Base-by-base conservation (phyloP, 2,888 invertebrate species). In the Cryptocephalus primarius region DNA sequence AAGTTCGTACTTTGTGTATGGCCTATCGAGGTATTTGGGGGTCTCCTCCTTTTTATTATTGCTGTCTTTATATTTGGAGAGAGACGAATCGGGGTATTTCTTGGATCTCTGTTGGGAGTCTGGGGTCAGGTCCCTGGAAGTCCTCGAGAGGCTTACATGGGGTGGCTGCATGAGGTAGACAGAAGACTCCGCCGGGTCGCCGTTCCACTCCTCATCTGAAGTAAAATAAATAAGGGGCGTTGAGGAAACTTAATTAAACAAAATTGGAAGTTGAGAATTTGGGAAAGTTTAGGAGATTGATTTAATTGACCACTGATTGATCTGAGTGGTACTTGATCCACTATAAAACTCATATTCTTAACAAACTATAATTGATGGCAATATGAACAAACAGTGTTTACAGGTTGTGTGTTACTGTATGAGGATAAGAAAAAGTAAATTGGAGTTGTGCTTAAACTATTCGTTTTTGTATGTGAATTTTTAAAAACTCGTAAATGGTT, bases 131-230 rank as follows among this genome's bases (percentile, higher is more conserved):
- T 22, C 60, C 13, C 56, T 54, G 51, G 65, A 64, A 53, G 58
- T 68, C 58, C 64, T 63, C 36, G 62, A 66, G 49, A 62, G 55
- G 48, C 61, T 65, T 43, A 65, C 61, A 49, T 59, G 68, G 13
- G 75, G 73, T 53, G 75, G 75, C 58, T 77, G 75, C 75, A 81
- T 79, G 67, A 82, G 71, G 62, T 82, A 82, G 42, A 74, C 60
- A 1, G 73, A 67, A 33, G 71, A 71, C 49, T 75, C 74, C 9
- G 77, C 76, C 12, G 78, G 76, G 55, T 80, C 79, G 51, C 77
- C 77, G 41, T 77, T 80, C 85, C 85, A 85, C 62, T 86, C 85
- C 60, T 86, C 85, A 70, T 85, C 85, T 86, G 77, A 8, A 79
- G 12, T 2, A 36, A 36, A 11, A 36, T 11, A 12, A 78, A 61